Base-by-base conservation (phyloP, 1,140 invertebrate genomes). In the Idris sp. region DNA sequence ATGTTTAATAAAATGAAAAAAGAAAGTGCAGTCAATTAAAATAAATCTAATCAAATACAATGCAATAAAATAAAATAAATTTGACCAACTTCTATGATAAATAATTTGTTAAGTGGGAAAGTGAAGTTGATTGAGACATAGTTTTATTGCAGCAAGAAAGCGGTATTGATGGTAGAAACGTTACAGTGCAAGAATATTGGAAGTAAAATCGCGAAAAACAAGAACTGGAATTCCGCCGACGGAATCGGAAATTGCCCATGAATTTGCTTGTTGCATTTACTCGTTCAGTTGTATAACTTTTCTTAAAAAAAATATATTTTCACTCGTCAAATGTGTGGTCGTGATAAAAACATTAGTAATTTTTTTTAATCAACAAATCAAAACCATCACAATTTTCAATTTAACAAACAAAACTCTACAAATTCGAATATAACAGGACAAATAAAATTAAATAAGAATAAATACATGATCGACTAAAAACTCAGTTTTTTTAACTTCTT, bases 211-310 rank as follows among this genome's bases (percentile, higher is more conserved):
- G 14, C 11, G 33, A 31, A 49, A 72, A 62, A 62, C 48, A 48
- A 40, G 18, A 19, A 35, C 43, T 19, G 11, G 26, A 59, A 59
- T 51, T 36, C 11, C 26, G 30, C 28, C 9, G 36, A 53, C 36
- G 48, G 13, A 61, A 62, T 46, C 41, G 41, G 35, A 62, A 72
- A 56, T 56, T 19, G 41, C 3, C 41, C n/a, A 72, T 56, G 58
- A 72, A 56, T 72, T 62, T 56, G 14, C 38, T 59, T 53, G 65
- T 69, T 51, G 65, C 41, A 8, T 44, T 40, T 58, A 26, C 33
- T 43, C 18, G 16, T 30, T 67, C 35, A 31, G 1, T 64, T 30
- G 38, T 36, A 15, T 33, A 48, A 51, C n/a, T 31, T 62, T 46
- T 33, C 25, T n/a, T 30, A 49, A 11, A 61, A 36, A 53, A 22